These are phyloP conservation scores for Desmophyllum pertusum DNA, from an alignment of 92 coral and sea anemone species.

Conservation along the genomic window DNA sequence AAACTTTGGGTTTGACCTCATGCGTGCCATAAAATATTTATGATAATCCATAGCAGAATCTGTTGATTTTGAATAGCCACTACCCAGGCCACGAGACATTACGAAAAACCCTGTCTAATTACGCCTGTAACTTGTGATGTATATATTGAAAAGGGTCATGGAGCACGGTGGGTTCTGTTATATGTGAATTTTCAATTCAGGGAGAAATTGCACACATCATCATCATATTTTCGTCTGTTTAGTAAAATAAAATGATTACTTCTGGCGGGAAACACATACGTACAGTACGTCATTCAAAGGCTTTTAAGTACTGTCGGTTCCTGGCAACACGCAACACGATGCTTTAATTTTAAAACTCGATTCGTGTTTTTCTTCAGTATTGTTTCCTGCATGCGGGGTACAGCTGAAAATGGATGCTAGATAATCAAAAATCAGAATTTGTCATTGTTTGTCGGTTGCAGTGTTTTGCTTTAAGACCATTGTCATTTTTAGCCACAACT, in stretches of 20 bases:
- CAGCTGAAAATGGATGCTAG: not conserved
- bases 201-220: not conserved
- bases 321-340: not conserved
- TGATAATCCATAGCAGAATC: not conserved
- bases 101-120: not conserved
- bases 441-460: not conserved
- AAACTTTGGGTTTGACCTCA: not conserved
- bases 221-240: not conserved
- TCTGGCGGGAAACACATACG: not conserved
- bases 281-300: not conserved
- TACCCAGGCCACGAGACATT: not conserved
- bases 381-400: constrained; percentile 1
- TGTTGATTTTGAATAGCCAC: not conserved
- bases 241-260: not conserved
- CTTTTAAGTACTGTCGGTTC: not conserved
- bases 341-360: not conserved
- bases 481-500: not conserved
- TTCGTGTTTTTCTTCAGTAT: not conserved
- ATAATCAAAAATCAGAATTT: not conserved
- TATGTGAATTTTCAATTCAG: not conserved
- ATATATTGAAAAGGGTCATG: no score
- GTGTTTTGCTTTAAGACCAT: not conserved
- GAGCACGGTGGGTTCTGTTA: not conserved
- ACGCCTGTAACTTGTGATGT: constrained; percentile 1
- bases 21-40: not conserved